phyloP scores from a whole-genome alignment of 2,888 invertebrate species.

The Sinohyriopsis cumingii region DNA sequence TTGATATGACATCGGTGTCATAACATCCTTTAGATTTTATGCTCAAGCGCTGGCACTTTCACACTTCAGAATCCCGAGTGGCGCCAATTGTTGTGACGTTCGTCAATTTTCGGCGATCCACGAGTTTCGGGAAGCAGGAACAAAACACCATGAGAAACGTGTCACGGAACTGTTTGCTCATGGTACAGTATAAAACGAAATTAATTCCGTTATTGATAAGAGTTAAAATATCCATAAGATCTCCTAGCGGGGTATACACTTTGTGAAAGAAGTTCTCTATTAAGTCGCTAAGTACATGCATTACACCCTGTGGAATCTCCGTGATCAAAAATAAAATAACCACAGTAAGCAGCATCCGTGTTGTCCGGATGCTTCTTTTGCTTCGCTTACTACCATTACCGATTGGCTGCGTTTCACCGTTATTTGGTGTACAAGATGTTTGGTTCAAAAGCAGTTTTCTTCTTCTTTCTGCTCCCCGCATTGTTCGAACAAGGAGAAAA shows the following conservation, averaged over 20 bases:
- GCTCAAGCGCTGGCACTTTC: slow-evolving; percentile 7
- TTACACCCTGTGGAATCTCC: slow-evolving; percentile 86
- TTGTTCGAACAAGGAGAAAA: slow-evolving; percentile 71
- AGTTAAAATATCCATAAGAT: slow-evolving; percentile 91
- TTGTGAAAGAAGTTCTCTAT: slow-evolving; percentile 81
- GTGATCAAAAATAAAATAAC: slow-evolving; percentile 91
- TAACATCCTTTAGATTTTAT: neutral
- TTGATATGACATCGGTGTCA: too few relatives aligned
- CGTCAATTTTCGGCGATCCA: slow-evolving; percentile 36
- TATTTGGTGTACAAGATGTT: slow-evolving; percentile 45
- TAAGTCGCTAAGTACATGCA: slow-evolving; percentile 84
- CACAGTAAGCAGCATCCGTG: slow-evolving; percentile 90
- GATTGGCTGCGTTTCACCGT: slow-evolving; percentile 46
- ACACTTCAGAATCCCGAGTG: slow-evolving; percentile 59
- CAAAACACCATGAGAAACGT: slow-evolving; percentile 78
- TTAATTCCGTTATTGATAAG: slow-evolving; percentile 93
- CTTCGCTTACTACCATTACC: slow-evolving; percentile 51
- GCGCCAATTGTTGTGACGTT: slow-evolving; percentile 47
- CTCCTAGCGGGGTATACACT: slow-evolving; percentile 78
- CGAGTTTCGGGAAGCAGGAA: slow-evolving; percentile 45
- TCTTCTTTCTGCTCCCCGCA: slow-evolving; percentile 68
- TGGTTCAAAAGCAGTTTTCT: slow-evolving; percentile 58
- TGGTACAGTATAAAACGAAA: slow-evolving; percentile 93
- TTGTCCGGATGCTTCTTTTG: slow-evolving; percentile 80
- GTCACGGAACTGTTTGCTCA: slow-evolving; percentile 92